Evolutionary conservation across 2,888 invertebrate genomes (phyloP).

Genomic region (Pyrrhia umbra): DNA sequence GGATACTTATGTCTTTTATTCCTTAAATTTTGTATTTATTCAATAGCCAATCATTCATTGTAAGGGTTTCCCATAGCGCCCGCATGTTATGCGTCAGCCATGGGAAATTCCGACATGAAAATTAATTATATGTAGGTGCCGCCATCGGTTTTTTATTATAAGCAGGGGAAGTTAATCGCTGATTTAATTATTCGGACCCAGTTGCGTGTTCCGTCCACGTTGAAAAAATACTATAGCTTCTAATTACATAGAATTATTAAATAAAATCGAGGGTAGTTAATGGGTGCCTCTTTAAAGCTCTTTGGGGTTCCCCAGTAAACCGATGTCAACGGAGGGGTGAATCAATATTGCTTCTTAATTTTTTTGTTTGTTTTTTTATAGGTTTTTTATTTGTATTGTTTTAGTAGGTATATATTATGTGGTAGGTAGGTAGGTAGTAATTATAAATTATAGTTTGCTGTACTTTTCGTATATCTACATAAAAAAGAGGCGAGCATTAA

Average conservation of each 20-base stretch:
- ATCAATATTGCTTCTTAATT: too few species aligned
- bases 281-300: background rate
- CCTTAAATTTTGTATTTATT: constrained; percentile 8
- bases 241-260: constrained; percentile 23
- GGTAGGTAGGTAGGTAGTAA: too few species aligned
- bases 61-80: constrained; percentile 5
- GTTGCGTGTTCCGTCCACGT: constrained; percentile 48
- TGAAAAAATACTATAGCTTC: constrained; percentile 13
- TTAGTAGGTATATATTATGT: too few species aligned
- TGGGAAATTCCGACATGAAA: constrained; percentile 55
- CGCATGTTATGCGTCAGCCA: constrained; percentile 40
- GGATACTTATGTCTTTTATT: too few species aligned
- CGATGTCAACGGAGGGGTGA: background rate
- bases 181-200: constrained; percentile 61
- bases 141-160: constrained; percentile 52
- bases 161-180: constrained; percentile 51
- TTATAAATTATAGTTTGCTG: too few species aligned
- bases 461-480: too few species aligned
- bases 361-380: too few species aligned
- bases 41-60: constrained; percentile 1
- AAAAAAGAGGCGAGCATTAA: too few species aligned
- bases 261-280: background rate
- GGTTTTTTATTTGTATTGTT: too few species aligned
- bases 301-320: background rate
- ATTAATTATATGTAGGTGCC: constrained; percentile 46